Base-by-base conservation (phyloP, 2,113 vertebrate genomes). In the Nymphicus hollandicus region DNA sequence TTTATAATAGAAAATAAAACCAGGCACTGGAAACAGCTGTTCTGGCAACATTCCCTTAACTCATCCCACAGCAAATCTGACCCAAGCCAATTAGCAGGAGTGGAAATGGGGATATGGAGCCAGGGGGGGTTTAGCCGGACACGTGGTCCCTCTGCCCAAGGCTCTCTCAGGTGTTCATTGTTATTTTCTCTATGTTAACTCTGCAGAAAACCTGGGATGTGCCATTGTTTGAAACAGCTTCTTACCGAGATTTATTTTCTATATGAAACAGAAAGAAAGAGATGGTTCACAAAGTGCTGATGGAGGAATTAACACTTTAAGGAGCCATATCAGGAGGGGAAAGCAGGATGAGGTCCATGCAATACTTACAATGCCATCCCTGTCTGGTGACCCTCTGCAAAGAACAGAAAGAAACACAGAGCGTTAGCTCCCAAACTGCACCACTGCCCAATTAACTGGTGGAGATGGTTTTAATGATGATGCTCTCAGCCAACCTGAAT, bases 301-400 rank as follows among this genome's bases (percentile, higher is more conserved):
- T 76, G 61, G 35, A 6, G 88, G 53, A 39, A 52, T 35, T 23
- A 7, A 12, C 39, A 2, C 11, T 16, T 39, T 39, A 2, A 5
- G 19, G 58, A 29, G 35, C 31, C 8, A 14, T 14, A 31, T 3
- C 10, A 7, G 65, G 47, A 49, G 44, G 16, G 55, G 39, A 12
- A 9, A 23, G 46, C 19, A 10, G 91, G 61, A 33, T 19, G n/a
- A 35, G 50, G n/a, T 6, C 65, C 2, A 33, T 77, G 87, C 87
- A 58, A 96, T 98, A 98, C 99, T 99, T 98, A 99, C 99, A 83
- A 98, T 98, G 97, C 98, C 98, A 47, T 99, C 99, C 98, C 98
- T 98, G 98, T 99, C 99, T 35, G 99, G 99, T 22, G 99, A 99
- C 79, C 99, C 99, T 85, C 99, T 99, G 98, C 76, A 97, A 95